These are phyloP conservation scores for Bufo bufo DNA, from an alignment of 2,113 vertebrate species.

Conservation along the genomic window DNA sequence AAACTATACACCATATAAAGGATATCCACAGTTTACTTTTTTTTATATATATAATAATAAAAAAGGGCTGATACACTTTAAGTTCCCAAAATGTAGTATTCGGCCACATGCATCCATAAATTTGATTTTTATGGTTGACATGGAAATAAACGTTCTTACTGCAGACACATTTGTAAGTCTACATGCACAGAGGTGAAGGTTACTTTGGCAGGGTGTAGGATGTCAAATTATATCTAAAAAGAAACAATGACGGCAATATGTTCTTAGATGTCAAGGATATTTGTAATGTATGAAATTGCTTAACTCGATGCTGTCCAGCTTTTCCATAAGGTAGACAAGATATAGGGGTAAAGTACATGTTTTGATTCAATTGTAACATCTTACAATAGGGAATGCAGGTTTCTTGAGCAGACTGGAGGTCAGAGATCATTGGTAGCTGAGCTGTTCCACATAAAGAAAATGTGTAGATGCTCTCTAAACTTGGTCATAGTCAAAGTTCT, in stretches of 20 bases:
- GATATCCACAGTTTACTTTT: constrained; percentile 62
- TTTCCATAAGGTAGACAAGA: background rate
- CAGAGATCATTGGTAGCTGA: background rate
- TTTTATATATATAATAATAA: background rate
- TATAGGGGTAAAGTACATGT: background rate
- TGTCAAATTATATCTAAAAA: constrained; percentile 35
- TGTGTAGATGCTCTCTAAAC: background rate
- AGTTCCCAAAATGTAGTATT: constrained; percentile 62
- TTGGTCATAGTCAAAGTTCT: background rate
- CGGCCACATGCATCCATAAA: constrained; percentile 48
- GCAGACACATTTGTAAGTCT: constrained; percentile 52
- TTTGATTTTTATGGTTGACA: constrained; percentile 56
- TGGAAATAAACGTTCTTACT: constrained; percentile 19
- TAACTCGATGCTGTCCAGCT: constrained; percentile 18
- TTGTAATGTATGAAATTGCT: background rate
- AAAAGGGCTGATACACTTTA: constrained; percentile 57
- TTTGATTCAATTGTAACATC: background rate
- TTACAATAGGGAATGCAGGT: background rate
- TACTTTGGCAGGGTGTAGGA: constrained; percentile 36
- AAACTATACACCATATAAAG: constrained; percentile 75
- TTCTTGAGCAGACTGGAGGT: background rate
- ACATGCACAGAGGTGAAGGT: constrained; percentile 36
- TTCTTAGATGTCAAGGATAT: constrained; percentile 9
- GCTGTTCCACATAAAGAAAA: background rate
- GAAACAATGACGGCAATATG: constrained; percentile 41